A percentile compares a stretch with the other conserved stretches of the same genome.
phyloP scores from a whole-genome alignment of 2,113 vertebrate species.

The Saguinus midas region DNA sequence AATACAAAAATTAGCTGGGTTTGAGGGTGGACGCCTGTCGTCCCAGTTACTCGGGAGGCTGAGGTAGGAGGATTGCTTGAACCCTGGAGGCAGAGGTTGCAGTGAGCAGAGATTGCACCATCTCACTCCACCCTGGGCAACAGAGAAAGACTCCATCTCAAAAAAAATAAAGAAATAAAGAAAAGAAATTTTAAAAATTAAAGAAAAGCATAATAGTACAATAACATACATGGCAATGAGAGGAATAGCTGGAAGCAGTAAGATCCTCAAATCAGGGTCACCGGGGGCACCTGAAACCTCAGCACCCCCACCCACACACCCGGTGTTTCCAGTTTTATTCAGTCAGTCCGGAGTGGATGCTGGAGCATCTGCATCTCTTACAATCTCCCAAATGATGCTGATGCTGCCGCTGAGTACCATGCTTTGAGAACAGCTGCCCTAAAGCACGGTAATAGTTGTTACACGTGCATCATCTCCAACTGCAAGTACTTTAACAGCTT shows the following conservation, averaged over 20 bases:
- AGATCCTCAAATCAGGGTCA: neutral
- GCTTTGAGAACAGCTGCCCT: neutral
- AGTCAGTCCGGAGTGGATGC: neutral
- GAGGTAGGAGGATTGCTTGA: too few relatives aligned
- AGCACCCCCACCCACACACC: too few relatives aligned
- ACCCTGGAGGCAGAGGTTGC: too few relatives aligned
- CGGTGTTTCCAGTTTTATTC: neutral
- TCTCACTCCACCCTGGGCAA: too few relatives aligned
- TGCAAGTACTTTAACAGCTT: neutral
- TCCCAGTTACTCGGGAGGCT: too few relatives aligned
- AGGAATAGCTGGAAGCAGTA: fast-evolving
- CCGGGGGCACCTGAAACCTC: neutral
- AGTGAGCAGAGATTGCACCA: too few relatives aligned
- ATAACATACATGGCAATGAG: neutral
- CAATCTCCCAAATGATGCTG: neutral
- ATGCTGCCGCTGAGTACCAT: too few relatives aligned
- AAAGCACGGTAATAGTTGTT: neutral
- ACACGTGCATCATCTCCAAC: fast-evolving
- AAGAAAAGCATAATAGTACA: neutral
- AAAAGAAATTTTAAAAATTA: neutral
- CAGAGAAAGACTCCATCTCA: too few relatives aligned
- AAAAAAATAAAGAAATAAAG: too few relatives aligned
- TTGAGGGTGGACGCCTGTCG: too few relatives aligned
- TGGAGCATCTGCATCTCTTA: neutral
- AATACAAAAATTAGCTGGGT: too few relatives aligned